Percentiles rank a stretch among this genome's conserved stretches.
phyloP scores from a whole-genome alignment of 2,113 vertebrate genomes.

The Platanista minor region DNA sequence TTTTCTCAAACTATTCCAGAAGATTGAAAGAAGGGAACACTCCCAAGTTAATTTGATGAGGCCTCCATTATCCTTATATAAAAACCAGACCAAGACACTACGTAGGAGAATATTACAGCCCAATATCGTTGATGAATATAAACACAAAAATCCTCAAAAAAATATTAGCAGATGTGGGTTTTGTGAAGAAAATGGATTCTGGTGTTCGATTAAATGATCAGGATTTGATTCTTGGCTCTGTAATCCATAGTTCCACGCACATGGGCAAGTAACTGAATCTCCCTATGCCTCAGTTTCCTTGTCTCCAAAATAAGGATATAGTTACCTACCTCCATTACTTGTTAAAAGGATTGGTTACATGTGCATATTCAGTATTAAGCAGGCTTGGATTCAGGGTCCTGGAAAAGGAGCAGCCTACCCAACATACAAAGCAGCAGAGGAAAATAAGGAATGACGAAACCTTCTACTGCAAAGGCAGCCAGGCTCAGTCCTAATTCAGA shows the following conservation, averaged over 20 bases:
- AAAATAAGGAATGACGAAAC: background rate
- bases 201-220: background rate
- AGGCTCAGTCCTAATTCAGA: background rate
- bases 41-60: background rate
- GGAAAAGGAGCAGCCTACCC: background rate
- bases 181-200: background rate
- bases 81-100: background rate
- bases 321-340: background rate
- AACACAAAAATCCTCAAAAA: background rate
- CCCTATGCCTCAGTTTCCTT: background rate
- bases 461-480: background rate
- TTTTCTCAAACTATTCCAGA: background rate
- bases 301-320: background rate
- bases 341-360: background rate
- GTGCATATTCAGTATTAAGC: background rate
- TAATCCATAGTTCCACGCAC: background rate
- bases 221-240: background rate
- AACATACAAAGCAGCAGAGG: background rate
- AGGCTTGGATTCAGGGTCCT: background rate
- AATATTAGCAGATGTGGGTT: background rate
- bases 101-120: background rate
- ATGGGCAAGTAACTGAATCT: background rate
- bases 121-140: background rate
- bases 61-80: background rate
- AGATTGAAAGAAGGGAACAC: background rate